Conservation (phyloP, 2,797 vertebrate genomes). For the Pteronotus mesoamericanus region DNA sequence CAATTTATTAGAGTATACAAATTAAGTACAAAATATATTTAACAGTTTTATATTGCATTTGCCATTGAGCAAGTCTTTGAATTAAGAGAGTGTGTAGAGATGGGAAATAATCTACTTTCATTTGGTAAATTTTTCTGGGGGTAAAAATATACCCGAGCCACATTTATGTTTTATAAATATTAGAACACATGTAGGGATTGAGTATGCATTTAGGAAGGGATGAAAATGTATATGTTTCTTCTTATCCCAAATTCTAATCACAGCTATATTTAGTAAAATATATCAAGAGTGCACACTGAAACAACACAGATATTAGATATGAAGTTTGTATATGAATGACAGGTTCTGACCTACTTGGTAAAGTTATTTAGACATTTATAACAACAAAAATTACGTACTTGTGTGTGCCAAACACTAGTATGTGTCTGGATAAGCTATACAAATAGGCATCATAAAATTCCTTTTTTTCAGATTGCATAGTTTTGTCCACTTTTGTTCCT, state of each 20-base stretch:
- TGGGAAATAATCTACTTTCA: background rate
- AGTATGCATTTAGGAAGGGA: background rate
- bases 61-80: background rate
- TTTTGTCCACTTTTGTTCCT: background rate
- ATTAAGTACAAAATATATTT: background rate
- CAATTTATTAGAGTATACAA: background rate
- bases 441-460: background rate
- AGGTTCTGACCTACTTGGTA: background rate
- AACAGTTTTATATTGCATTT: background rate
- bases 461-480: background rate
- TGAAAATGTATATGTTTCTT: background rate
- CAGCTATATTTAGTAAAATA: background rate
- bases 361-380: background rate
- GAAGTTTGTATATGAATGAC: background rate
- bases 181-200: background rate
- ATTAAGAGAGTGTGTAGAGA: background rate
- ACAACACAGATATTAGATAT: background rate
- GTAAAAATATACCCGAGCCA: background rate
- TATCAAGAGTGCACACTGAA: background rate
- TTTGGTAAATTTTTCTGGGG: background rate
- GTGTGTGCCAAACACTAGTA: background rate
- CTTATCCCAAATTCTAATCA: background rate
- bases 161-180: background rate
- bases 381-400: background rate
- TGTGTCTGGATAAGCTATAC: background rate